Conservation (phyloP, 2,113 vertebrate genomes). For the Embiotoca jacksoni region DNA sequence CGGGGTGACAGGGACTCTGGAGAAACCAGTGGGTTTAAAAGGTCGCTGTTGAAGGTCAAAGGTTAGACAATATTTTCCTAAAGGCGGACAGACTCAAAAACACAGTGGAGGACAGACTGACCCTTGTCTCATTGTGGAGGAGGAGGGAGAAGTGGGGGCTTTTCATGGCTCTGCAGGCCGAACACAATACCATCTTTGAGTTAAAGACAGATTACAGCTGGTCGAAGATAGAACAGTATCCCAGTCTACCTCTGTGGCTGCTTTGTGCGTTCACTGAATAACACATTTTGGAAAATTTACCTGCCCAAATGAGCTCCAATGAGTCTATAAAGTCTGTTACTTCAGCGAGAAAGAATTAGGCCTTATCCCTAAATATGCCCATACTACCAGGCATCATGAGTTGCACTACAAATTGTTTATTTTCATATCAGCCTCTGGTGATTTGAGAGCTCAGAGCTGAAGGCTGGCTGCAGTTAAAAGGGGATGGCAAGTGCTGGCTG, state of each 20-base stretch:
- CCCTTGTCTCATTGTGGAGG: conserved; percentile 74
- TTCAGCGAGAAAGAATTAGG: background rate
- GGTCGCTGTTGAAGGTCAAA: conserved; percentile 69
- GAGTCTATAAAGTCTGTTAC: conserved; percentile 10
- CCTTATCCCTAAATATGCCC: conserved; percentile 32
- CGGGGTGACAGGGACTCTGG: conserved; percentile 9
- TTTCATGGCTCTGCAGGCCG: conserved; percentile 53
- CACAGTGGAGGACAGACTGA: conserved; percentile 69
- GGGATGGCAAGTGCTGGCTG: conserved; percentile 70
- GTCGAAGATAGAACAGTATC: conserved; percentile 44
- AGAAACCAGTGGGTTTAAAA: conserved; percentile 51
- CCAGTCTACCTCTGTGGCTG: conserved; percentile 53
- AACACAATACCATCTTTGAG: conserved; percentile 80
- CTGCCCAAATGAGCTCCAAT: conserved; percentile 21
- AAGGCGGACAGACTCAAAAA: conserved; percentile 73
- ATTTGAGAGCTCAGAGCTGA: conserved; percentile 67
- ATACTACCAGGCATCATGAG: conserved; percentile 36
- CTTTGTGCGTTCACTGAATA: conserved; percentile 48
- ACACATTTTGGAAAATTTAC: conserved; percentile 42
- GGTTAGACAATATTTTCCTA: conserved; percentile 78
- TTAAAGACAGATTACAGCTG: conserved; percentile 48
- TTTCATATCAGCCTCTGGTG: conserved; percentile 59
- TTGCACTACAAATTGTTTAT: conserved; percentile 60
- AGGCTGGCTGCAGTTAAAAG: conserved; percentile 71
- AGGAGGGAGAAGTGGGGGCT: conserved; percentile 60